A percentile compares a stretch with the other conserved stretches of the same genome.
phyloP scores from a whole-genome alignment of 2,113 vertebrate species.

The Centropristis striata region DNA sequence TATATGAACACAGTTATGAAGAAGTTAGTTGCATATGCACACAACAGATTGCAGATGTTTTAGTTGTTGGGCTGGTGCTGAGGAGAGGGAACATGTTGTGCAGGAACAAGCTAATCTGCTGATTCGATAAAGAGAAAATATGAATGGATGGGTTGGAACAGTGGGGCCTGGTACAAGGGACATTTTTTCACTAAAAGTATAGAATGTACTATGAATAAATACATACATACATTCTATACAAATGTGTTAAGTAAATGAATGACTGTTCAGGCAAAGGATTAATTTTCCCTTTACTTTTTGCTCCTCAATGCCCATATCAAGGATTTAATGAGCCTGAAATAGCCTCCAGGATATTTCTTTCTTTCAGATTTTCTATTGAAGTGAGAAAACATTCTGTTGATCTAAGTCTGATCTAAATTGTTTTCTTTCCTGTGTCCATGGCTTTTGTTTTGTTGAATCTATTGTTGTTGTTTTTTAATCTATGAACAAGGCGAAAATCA shows the following conservation, averaged over 20 bases:
- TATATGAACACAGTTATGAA: neutral
- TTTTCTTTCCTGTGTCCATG: too few species aligned
- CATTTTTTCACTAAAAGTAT: neutral
- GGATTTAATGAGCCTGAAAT: neutral
- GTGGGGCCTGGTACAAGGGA: neutral
- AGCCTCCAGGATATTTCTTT: neutral
- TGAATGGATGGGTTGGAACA: slow-evolving; percentile 43
- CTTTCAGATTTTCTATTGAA: too few species aligned
- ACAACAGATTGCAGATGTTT: slow-evolving; percentile 19
- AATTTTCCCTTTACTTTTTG: neutral
- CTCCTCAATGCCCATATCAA: neutral
- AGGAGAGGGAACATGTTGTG: slow-evolving; percentile 56
- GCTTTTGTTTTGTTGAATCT: too few species aligned
- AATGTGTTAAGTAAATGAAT: neutral
- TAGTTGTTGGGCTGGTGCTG: slow-evolving; percentile 23
- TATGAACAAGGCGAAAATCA: too few species aligned
- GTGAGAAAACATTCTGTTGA: too few species aligned
- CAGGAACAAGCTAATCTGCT: slow-evolving; percentile 57
- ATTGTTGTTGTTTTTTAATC: too few species aligned
- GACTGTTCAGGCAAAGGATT: neutral
- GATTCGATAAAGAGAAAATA: slow-evolving; percentile 64
- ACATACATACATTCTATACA: neutral
- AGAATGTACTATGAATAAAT: neutral
- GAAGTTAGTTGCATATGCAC: slow-evolving; percentile 2
- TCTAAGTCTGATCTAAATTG: too few species aligned